Evolutionary conservation across 2,797 vertebrate genomes (phyloP).

Genomic region (Tangara arthus): DNA sequence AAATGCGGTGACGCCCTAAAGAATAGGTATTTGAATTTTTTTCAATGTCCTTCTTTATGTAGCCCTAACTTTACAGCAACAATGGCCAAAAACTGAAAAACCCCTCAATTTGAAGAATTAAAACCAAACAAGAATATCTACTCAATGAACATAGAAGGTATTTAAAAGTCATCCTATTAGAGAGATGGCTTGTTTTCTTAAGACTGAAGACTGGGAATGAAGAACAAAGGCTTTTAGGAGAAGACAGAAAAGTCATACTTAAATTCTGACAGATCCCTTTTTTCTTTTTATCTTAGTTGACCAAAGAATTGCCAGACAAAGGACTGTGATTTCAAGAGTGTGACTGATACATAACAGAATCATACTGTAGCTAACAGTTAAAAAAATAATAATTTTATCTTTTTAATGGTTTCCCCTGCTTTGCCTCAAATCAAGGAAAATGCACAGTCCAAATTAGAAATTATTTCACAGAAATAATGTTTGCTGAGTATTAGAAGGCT

Average conservation of each 20-base stretch:
- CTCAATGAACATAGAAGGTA: neutral
- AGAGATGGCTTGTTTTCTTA: neutral
- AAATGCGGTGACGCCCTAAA: neutral
- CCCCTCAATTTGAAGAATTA: neutral
- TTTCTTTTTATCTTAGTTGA: neutral
- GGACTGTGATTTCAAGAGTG: neutral
- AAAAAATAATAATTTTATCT: neutral
- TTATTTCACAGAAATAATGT: neutral
- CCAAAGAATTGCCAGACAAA: neutral
- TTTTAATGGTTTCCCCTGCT: neutral
- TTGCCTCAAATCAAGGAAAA: neutral
- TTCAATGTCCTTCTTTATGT: neutral
- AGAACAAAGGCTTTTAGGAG: neutral
- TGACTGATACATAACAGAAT: neutral
- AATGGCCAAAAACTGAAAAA: neutral
- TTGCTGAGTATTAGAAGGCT: neutral
- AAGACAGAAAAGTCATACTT: neutral
- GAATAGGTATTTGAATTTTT: neutral
- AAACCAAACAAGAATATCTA: neutral
- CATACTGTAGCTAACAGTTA: neutral
- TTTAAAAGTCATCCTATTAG: neutral
- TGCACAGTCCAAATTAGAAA: neutral
- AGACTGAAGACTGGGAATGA: neutral
- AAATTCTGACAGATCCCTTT: neutral
- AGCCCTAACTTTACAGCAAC: neutral